Conservation (phyloP, 2,888 invertebrate genomes). For the Ectemnius cavifrons region DNA sequence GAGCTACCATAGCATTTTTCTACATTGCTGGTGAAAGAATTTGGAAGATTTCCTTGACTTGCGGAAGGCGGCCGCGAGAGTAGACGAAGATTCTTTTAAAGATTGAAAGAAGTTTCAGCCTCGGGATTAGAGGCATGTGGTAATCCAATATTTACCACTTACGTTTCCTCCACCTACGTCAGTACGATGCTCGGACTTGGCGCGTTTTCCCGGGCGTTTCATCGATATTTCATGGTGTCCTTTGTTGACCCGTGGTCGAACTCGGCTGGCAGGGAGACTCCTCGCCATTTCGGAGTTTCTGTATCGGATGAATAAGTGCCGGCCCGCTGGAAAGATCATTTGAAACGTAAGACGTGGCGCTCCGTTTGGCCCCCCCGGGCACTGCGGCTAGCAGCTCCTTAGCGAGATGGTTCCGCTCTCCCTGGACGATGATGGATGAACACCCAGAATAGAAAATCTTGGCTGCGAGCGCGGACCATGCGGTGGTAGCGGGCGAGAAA, state of each 20-base stretch:
- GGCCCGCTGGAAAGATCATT: neutral
- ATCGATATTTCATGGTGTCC: neutral
- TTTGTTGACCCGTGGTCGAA: neutral
- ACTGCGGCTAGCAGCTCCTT: slow-evolving; percentile 14
- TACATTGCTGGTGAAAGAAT: too few species aligned
- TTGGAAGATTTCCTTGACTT: too few species aligned
- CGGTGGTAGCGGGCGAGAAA: slow-evolving; percentile 42
- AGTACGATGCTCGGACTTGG: too few species aligned
- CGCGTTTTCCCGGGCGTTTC: neutral
- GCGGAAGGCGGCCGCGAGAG: too few species aligned
- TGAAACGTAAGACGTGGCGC: neutral
- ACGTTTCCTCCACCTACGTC: too few species aligned
- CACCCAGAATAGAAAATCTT: slow-evolving; percentile 63
- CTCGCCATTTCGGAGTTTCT: neutral
- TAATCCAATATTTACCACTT: too few species aligned
- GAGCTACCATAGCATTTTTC: too few species aligned
- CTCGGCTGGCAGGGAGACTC: neutral
- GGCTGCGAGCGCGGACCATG: slow-evolving; percentile 43
- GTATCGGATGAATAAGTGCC: slow-evolving; percentile 4
- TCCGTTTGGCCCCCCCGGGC: slow-evolving; percentile 8
- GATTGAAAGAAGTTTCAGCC: too few species aligned
- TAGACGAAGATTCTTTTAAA: too few species aligned
- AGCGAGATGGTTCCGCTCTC: slow-evolving; percentile 14
- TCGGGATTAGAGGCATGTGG: too few species aligned
- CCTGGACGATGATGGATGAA: slow-evolving; percentile 64